Conservation (phyloP, 1,140 invertebrate genomes). For the Zaprionus taronus region DNA sequence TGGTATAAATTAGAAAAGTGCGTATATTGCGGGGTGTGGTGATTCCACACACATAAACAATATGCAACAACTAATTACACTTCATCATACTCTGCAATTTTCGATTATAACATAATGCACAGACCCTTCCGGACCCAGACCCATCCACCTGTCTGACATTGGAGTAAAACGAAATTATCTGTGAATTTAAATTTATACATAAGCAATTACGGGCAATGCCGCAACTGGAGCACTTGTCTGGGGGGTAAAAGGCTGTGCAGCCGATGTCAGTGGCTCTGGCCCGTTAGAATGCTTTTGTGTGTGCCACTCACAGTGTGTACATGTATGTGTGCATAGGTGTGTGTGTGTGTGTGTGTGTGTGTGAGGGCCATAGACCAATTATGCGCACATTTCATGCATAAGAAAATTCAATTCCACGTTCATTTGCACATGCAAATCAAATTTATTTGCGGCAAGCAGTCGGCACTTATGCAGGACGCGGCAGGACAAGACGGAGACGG, state of each 20-base stretch:
- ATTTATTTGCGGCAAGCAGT: constrained; percentile 77
- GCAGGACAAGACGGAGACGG: constrained; percentile 37
- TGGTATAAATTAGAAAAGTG: no score
- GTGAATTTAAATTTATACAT: constrained; percentile 55
- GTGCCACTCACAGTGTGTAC: constrained; percentile 1
- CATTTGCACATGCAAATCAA: constrained; percentile 84
- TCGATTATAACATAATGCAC: neutral
- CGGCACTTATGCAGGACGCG: constrained; percentile 57
- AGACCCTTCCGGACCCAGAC: neutral
- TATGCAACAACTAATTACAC: neutral
- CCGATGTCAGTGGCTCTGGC: constrained; percentile 25
- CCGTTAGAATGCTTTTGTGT: constrained; percentile 40
- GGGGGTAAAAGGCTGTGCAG: constrained; percentile 47
- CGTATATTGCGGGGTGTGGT: no score
- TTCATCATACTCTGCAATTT: neutral
- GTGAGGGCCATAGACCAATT: constrained; percentile 63
- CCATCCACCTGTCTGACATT: neutral
- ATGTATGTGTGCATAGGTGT: constrained; percentile 10
- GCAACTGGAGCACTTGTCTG: constrained; percentile 48
- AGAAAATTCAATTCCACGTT: constrained; percentile 83
- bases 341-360: constrained; percentile 25
- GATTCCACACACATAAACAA: neutral
- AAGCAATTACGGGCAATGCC: constrained; percentile 50
- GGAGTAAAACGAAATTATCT: constrained; percentile 27
- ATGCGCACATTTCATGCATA: constrained; percentile 82